Evolutionary conservation across 2,888 invertebrate species (phyloP), one percentile per base, ranked within the genome.

Genomic region (Anarsia innoxiella): DNA sequence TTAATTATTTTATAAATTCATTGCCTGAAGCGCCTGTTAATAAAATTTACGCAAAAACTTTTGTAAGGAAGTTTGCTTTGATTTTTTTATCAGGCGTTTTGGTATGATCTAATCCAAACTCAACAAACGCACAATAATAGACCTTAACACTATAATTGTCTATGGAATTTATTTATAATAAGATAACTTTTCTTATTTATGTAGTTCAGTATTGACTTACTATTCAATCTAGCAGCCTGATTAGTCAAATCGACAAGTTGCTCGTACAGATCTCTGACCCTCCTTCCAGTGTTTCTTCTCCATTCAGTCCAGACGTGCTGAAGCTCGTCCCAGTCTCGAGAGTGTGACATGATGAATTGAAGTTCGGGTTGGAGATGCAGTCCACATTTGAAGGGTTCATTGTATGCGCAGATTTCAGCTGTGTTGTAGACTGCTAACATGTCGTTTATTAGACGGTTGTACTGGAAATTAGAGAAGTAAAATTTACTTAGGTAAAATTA

Each of bases 291-390:
- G 46, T 93, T 91, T 49, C 96, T 87, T 51, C 96, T 88, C 93
- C 96, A 97, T 64, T 95, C 94, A 0, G 91, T 90, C 97, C 97
- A 97, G 0, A 91, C 89, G 59, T 93, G 91, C 53, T 92, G 90
- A 39, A 97, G 76, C 65, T 96, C 94, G 43, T 96, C 93, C 92
- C 96, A 96, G 59, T 97, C 93, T 32, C 93, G 38, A 1, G 84
- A 84, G 55, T 82, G 80, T 0, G 93, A 92, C 94, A 96, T 93
- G 42, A 94, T 90, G 55, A 84, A 82, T 57, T 88, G 88, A 2
- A 92, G 73, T 72, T 94, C 93, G 1, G 94, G 94, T 59, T 94
- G 93, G 2, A 95, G 85, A 28, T 92, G 89, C 0, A 95, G 79
- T 1, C 93, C 93, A 47, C 95, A 95, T 45, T 90, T 88, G 67